Evolutionary conservation across 2,113 vertebrate species (phyloP), one percentile per base, ranked within the genome.

Genomic region (human): DNA sequence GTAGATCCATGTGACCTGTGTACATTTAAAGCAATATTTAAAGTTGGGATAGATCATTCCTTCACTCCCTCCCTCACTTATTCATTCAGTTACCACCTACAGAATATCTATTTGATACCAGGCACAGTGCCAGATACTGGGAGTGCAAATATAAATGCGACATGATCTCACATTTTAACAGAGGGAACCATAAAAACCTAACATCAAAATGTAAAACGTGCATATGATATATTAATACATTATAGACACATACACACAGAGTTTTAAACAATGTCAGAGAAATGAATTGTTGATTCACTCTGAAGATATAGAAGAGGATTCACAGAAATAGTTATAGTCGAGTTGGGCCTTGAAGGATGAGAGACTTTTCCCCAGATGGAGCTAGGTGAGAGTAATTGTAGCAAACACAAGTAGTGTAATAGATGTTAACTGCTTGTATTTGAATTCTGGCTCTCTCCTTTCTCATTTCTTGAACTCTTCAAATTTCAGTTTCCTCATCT

Each of bases 1-100:
- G 78, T 82, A 92, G 89, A n/a, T 50, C 92, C 43, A 89, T 57
- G 76, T 96, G 81, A 80, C 48, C 38, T 59, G 20, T 59, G 50
- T 35, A 91, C 22, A 92, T 27, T 82, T 68, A 95, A 86, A 90
- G 55, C 45, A 86, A 82, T 86, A 94, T 82, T 92, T 93, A 87
- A 93, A 89, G 79, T 18, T 59, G 45, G 35, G 35, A 48, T 80
- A 50, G 23, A 82, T 52, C 61, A 92, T 84, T 40, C 17, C 23
- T 59, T 92, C 45, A 84, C 11, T 89, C 61, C 81, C n/a, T 75
- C 55, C 85, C 45, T 76, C n/a, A 35, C 9, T 79, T 5, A 20
- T 88, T 85, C 66, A 72, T 89, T 52, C 4, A 25, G 7, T 84
- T 81, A 84, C 55, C 40, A 82, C 27, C 27, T 86, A 40, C 5